These are phyloP conservation scores for Didymodactylos carnosus DNA, from an alignment of 2,888 invertebrate genomes.

Conservation along the genomic window DNA sequence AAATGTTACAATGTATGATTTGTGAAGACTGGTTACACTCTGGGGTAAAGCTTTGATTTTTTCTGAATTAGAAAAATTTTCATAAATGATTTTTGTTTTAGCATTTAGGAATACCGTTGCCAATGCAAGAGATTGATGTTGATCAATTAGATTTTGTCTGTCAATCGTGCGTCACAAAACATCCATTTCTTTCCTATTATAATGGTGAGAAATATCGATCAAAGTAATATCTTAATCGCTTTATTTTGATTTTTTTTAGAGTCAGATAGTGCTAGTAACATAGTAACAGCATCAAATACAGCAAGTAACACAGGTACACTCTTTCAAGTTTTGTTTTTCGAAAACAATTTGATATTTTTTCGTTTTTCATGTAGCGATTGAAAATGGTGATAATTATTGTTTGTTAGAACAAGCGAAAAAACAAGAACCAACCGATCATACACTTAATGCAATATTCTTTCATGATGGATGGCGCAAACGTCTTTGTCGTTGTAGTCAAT, in stretches of 20 bases:
- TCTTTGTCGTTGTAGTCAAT: constrained; percentile 2
- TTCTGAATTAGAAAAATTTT: not conserved
- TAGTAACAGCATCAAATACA: no score
- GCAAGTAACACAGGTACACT: no score
- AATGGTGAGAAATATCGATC: not conserved
- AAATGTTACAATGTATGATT: constrained; percentile 82
- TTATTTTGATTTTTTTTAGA: not conserved
- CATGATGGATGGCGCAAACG: constrained; percentile 3
- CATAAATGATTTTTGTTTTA: not conserved
- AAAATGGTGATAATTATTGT: no score
- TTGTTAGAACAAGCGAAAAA: not conserved
- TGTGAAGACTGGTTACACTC: constrained; percentile 93
- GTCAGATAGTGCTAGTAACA: not conserved
- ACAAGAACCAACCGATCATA: not conserved
- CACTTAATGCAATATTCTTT: not conserved
- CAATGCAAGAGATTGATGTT: not conserved
- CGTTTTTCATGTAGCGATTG: no score
- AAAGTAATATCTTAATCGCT: not conserved
- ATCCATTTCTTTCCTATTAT: constrained; percentile 5
- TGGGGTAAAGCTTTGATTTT: not conserved
- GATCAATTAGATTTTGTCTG: constrained; percentile 9
- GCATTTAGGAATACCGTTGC: not conserved
- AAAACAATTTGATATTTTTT: no score
- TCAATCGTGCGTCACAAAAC: not conserved
- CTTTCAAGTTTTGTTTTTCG: no score